phyloP scores from a whole-genome alignment of 2,797 vertebrate genomes.

The Artibeus jamaicensis region DNA sequence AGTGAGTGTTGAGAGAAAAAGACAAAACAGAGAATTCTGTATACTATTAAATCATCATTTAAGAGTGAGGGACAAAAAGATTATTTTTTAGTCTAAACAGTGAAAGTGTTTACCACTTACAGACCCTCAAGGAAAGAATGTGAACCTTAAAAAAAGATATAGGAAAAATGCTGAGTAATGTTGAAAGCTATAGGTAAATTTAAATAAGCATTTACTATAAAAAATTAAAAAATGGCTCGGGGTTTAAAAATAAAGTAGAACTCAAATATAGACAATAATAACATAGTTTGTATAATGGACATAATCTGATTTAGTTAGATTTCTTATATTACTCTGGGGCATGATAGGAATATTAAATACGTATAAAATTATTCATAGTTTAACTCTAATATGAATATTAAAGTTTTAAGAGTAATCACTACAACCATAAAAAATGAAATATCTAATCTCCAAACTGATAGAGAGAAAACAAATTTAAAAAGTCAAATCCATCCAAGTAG shows the following conservation, averaged over 20 bases:
- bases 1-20: neutral
- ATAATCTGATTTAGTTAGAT: neutral
- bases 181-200: neutral
- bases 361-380: neutral
- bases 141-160: neutral
- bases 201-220: constrained; percentile 5
- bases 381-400: neutral
- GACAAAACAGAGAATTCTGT: neutral
- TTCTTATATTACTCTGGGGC: neutral
- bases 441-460: neutral
- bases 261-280: neutral
- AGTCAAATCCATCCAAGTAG: neutral
- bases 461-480: neutral
- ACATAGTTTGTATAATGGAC: neutral
- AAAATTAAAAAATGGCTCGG: neutral
- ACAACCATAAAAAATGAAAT: constrained; percentile 3
- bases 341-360: neutral
- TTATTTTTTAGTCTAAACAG: neutral
- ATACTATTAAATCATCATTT: neutral
- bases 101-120: neutral
- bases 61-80: neutral
- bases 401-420: neutral
- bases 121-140: neutral
- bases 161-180: neutral
- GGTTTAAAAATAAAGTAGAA: neutral